These are phyloP conservation scores for Engystomops pustulosus DNA, from an alignment of 2,113 vertebrate genomes.

Conservation along the genomic window DNA sequence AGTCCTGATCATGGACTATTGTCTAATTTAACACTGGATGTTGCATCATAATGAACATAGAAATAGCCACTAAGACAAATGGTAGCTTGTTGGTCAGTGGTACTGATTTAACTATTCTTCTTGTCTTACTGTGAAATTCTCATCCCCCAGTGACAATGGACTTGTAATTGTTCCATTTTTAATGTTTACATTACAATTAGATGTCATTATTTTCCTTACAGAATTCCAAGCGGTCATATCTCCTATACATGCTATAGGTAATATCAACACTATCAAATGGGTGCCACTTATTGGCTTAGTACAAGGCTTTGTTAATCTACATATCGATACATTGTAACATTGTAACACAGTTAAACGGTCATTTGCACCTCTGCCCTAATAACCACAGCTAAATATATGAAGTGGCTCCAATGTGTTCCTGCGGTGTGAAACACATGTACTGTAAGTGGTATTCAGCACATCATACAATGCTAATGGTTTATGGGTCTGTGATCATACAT, in stretches of 20 bases:
- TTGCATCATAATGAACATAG: background rate
- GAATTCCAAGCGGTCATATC: background rate
- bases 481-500: background rate
- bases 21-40: constrained; percentile 15
- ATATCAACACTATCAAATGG: background rate
- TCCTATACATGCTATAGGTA: background rate
- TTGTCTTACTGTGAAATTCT: constrained; percentile 7
- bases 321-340: background rate
- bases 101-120: background rate
- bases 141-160: background rate
- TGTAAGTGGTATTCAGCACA: background rate
- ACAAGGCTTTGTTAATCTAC: background rate
- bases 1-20: background rate
- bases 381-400: too few species aligned
- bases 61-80: background rate
- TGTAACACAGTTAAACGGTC: background rate
- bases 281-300: background rate
- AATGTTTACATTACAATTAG: constrained; percentile 15
- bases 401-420: too few species aligned
- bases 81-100: background rate
- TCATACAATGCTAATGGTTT: background rate
- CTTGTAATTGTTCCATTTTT: background rate
- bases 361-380: background rate
- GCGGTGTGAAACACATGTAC: too few species aligned
- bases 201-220: background rate